Evolutionary conservation across 1,140 invertebrate genomes (phyloP).

Genomic region (Saccostrea echinata): DNA sequence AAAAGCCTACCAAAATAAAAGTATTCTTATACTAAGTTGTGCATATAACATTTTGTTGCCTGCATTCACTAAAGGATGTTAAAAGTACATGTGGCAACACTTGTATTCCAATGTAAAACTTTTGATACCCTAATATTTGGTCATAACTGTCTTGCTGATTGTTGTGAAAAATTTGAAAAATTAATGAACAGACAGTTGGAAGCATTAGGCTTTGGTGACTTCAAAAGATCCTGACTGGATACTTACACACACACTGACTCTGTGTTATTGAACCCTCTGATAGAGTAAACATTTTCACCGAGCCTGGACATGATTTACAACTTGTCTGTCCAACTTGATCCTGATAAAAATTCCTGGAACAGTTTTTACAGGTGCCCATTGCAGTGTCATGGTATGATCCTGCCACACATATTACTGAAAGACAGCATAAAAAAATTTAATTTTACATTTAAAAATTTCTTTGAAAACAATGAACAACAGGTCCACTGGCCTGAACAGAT

Average conservation of each 20-base stretch:
- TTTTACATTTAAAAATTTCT: neutral
- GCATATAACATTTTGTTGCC: too few relatives aligned
- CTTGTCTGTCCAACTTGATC: conserved; percentile 36
- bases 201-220: too few relatives aligned
- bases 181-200: too few relatives aligned
- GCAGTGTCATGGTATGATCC: conserved; percentile 39
- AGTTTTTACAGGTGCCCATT: neutral
- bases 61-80: too few relatives aligned
- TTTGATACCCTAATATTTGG: too few relatives aligned
- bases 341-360: conserved; percentile 46
- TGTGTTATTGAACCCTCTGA: neutral
- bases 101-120: too few relatives aligned
- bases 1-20: neutral
- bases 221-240: neutral
- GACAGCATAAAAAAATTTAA: neutral
- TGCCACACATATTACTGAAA: conserved; percentile 18
- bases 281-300: conserved; percentile 15
- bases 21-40: too few relatives aligned
- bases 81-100: too few relatives aligned
- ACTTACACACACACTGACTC: conserved; percentile 40
- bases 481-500: too few relatives aligned
- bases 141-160: too few relatives aligned
- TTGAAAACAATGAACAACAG: neutral
- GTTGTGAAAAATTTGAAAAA: too few relatives aligned
- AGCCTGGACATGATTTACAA: conserved; percentile 82